Evolutionary conservation across 2,888 invertebrate genomes (phyloP), one percentile per base, ranked within the genome.

Genomic region (Megamerina dolium): DNA sequence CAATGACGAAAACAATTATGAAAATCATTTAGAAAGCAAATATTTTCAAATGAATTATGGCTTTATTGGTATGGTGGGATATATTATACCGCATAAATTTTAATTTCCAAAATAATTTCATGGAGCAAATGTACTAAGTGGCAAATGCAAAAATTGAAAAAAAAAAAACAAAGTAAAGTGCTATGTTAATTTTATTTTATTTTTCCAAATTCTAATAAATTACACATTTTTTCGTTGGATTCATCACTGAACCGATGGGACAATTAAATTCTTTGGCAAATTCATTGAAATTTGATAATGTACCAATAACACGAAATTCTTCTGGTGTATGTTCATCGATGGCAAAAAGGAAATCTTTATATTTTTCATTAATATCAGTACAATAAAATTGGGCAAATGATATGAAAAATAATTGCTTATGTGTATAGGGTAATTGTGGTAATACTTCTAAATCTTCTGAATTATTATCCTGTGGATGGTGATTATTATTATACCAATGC

Each of bases 281-380:
- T 61, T 90, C 90, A 32, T 73, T 75, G 37, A 87, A 73, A 66
- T 91, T 91, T 12, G 85, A 82, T 44, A 91, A 73, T 0, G 89
- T 83, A 0, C 89, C 90, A 48, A 85, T 83, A 0, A 90, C 89
- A 52, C 90, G 74, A 66, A 81, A 89, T 57, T 83, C 82, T 1
- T 89, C 83, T 1, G 90, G 87, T 6, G 87, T 83, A 66, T 95
- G 94, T 16, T 89, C 82, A 64, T 93, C 93, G 2, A 12, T 31
- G 10, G 30, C 18, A 2, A 20, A 30, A 9, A 31, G 30, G n/a
- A 44, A n/a, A 16, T 8, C 16, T n/a, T 19, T 36, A 9, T 29
- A 6, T 16, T 29, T 27, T 12, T 40, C 12, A 19, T 43, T 42
- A 2, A 37, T 48, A 10, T 51, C 38, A 8, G 42, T 46, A 30